Conservation (phyloP, 2,888 invertebrate species). For the Drosophila maculinotata region DNA sequence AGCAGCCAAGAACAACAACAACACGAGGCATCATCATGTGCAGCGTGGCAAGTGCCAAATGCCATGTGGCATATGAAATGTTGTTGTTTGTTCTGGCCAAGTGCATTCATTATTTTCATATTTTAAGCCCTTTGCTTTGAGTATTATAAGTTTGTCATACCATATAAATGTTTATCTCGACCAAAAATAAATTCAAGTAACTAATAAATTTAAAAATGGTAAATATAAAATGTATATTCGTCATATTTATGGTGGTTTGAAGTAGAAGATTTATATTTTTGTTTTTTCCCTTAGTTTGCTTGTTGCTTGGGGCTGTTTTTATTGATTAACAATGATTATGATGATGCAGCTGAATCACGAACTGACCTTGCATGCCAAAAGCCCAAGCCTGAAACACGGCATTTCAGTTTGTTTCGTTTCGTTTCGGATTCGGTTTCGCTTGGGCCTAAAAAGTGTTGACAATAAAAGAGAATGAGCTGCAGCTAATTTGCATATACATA, state of each 20-base stretch:
- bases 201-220: no score
- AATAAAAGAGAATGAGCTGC: slow-evolving; percentile 33
- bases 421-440: slow-evolving; percentile 27
- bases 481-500: slow-evolving; percentile 76
- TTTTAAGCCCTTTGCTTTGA: no score
- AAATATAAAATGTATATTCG: no score
- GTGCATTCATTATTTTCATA: no score
- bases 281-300: slow-evolving; percentile 4
- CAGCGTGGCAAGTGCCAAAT: slow-evolving; percentile 21
- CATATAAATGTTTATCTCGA: no score
- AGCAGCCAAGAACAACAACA: slow-evolving; percentile 21
- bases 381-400: slow-evolving; percentile 25
- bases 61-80: slow-evolving; percentile 14
- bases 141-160: neutral
- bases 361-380: slow-evolving; percentile 59
- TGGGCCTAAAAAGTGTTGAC: slow-evolving; percentile 52
- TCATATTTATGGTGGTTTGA: no score
- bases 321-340: slow-evolving; percentile 57
- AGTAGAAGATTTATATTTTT: neutral
- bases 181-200: no score
- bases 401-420: slow-evolving; percentile 39
- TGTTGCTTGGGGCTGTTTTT: slow-evolving; percentile 33
- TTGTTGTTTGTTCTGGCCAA: slow-evolving; percentile 32
- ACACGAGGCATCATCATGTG: slow-evolving; percentile 1
- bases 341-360: slow-evolving; percentile 52